These are phyloP conservation scores for Eulimnadia texana DNA, from an alignment of 1,140 invertebrate genomes.

Conservation along the genomic window DNA sequence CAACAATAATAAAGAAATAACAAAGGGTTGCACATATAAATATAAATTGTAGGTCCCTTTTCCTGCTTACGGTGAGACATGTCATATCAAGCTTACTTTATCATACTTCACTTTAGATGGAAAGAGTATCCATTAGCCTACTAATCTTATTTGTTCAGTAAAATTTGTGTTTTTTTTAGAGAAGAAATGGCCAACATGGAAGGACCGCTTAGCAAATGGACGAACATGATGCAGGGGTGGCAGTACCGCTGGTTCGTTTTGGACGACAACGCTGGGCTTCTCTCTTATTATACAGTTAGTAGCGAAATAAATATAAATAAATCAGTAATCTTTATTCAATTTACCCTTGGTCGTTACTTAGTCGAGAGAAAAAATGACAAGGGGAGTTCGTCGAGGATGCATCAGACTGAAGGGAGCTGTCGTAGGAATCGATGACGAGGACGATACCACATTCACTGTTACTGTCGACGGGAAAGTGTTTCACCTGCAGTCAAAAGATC, in stretches of 20 bases:
- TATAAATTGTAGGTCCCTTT: no score
- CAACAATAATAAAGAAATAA: no score
- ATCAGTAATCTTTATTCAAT: neutral
- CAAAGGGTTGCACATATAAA: no score
- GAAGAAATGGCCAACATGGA: constrained; percentile 45
- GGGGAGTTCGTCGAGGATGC: constrained; percentile 87
- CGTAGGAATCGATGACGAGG: constrained; percentile 97
- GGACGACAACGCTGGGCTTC: constrained; percentile 82
- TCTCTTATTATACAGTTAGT: constrained; percentile 95
- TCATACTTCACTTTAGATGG: no score
- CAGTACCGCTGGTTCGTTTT: constrained; percentile 98
- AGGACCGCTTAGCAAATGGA: constrained; percentile 99
- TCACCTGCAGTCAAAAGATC: constrained; percentile 92
- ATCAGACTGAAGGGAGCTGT: constrained; percentile 84
- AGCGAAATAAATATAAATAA: neutral
- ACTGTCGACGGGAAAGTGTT: constrained; percentile 98
- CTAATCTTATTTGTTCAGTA: neutral
- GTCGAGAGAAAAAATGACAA: constrained; percentile 98
- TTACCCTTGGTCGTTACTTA: constrained; percentile 28
- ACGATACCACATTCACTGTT: constrained; percentile 97
- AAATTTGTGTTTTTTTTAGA: neutral
- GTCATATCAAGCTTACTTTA: no score
- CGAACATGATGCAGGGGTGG: constrained; percentile 99
- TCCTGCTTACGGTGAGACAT: no score
- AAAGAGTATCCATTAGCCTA: neutral